These are phyloP conservation scores for Alligator mississippiensis DNA, from an alignment of 2,113 vertebrate genomes.

Conservation along the genomic window DNA sequence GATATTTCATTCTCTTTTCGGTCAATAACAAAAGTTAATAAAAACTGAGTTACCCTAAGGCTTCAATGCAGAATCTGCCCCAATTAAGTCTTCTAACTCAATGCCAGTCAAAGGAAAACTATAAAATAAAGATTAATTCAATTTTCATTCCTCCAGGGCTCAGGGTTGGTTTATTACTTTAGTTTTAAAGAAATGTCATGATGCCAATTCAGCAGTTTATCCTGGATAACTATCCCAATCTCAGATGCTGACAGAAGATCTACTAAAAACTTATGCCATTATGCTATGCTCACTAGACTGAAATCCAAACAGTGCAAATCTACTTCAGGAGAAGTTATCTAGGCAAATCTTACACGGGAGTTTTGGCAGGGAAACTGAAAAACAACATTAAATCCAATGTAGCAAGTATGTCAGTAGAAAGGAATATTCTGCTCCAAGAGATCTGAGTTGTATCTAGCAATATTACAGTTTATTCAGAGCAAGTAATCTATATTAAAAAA, in stretches of 20 bases:
- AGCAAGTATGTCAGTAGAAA: background rate
- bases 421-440: background rate
- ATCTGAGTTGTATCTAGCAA: too few species aligned
- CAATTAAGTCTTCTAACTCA: background rate
- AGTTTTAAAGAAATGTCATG: background rate
- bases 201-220: background rate
- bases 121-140: background rate
- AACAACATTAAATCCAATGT: background rate
- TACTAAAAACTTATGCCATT: background rate
- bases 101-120: background rate
- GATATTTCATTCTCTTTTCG: too few species aligned
- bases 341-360: background rate
- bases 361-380: background rate
- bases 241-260: background rate
- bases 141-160: background rate
- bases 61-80: background rate
- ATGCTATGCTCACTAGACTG: background rate
- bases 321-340: background rate
- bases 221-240: background rate
- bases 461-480: too few species aligned
- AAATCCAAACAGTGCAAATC: background rate
- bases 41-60: background rate
- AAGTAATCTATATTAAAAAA: too few species aligned
- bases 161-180: background rate
- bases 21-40: background rate